phyloP scores from a whole-genome alignment of 2,888 invertebrate species.

The Cyclophora punctaria region DNA sequence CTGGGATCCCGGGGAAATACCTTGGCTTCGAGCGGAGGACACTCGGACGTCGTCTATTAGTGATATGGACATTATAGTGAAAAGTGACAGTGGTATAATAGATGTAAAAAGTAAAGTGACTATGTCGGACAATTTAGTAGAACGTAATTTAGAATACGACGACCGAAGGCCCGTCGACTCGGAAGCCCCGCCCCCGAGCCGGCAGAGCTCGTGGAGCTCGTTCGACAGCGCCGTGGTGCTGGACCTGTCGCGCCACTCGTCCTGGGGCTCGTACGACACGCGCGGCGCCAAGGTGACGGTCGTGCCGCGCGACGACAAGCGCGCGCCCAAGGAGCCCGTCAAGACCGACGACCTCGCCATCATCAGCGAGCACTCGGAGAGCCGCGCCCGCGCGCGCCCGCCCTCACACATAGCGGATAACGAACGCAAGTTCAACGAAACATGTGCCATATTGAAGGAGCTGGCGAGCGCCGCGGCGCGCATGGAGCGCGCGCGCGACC shows the following conservation, averaged over 20 bases:
- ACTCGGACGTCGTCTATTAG: slow-evolving; percentile 31
- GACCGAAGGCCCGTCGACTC: slow-evolving; percentile 47
- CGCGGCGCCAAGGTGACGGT: slow-evolving; percentile 46
- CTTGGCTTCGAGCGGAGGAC: slow-evolving; percentile 37
- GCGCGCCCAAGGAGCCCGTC: slow-evolving; percentile 32
- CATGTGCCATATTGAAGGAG: slow-evolving; percentile 77
- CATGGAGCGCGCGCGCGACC: slow-evolving; percentile 49
- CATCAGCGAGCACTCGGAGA: slow-evolving; percentile 52
- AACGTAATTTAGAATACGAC: slow-evolving; percentile 78
- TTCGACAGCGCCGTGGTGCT: slow-evolving; percentile 85
- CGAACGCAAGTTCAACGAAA: slow-evolving; percentile 65
- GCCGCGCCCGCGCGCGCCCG: slow-evolving; percentile 22
- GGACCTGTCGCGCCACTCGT: slow-evolving; percentile 84
- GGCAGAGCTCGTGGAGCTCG: slow-evolving; percentile 86
- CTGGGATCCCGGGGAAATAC: slow-evolving; percentile 80
- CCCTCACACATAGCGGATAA: slow-evolving; percentile 43
- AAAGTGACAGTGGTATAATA: slow-evolving; percentile 69
- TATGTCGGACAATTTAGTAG: slow-evolving; percentile 79
- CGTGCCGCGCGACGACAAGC: slow-evolving; percentile 38
- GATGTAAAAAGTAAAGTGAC: slow-evolving; percentile 54
- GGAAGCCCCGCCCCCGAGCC: slow-evolving; percentile 53
- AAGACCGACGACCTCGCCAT: slow-evolving; percentile 45
- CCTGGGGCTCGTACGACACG: slow-evolving; percentile 87
- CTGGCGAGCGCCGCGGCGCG: slow-evolving; percentile 62
- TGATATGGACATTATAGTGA: slow-evolving; percentile 62